These are phyloP conservation scores for Spermophilus dauricus DNA, from an alignment of 2,113 vertebrate genomes.

Conservation along the genomic window DNA sequence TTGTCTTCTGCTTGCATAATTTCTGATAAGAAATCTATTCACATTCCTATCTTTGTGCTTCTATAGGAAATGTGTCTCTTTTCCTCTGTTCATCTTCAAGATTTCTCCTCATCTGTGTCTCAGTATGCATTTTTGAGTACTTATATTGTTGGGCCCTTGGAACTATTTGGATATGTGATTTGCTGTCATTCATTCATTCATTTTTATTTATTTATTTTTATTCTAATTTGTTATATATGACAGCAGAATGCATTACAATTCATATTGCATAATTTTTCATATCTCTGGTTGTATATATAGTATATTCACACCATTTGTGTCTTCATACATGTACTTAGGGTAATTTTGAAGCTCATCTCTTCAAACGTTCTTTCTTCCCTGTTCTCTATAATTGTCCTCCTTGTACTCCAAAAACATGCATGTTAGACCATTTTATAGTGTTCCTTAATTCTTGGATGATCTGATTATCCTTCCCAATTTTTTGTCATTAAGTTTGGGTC, in stretches of 20 bases:
- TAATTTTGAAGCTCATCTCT: background rate
- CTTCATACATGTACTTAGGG: too few relatives aligned
- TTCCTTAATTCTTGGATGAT: background rate
- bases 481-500: background rate
- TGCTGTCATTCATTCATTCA: background rate
- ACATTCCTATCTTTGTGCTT: background rate
- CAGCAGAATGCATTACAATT: too few relatives aligned
- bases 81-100: background rate
- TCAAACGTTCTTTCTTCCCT: background rate
- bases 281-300: too few relatives aligned
- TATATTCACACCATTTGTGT: too few relatives aligned
- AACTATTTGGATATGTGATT: background rate
- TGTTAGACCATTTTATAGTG: background rate
- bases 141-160: background rate
- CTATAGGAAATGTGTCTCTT: background rate
- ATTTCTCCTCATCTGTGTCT: background rate
- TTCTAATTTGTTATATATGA: too few relatives aligned
- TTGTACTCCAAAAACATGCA: background rate
- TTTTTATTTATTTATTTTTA: too few relatives aligned
- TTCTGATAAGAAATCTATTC: constrained; percentile 5
- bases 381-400: background rate
- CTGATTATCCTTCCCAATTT: background rate
- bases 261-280: too few relatives aligned
- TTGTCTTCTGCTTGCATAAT: constrained; percentile 17
- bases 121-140: background rate